Conservation (phyloP, 2,113 vertebrate species). For the Panurus biarmicus region DNA sequence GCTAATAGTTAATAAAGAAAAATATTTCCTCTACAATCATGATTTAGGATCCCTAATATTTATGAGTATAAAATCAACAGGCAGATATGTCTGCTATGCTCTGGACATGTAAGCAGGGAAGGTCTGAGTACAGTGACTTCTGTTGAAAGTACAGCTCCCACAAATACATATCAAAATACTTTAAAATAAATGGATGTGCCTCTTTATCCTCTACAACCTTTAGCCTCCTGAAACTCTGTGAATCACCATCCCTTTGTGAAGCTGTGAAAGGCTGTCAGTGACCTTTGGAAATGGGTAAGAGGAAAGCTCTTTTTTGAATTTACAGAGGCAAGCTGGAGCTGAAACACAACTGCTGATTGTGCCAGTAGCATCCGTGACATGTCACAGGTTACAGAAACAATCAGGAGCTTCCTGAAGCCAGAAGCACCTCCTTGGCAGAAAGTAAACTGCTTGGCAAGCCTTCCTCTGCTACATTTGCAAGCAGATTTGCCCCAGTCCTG, state of each 20-base stretch:
- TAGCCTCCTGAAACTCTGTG: neutral
- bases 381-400: neutral
- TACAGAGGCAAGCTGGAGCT: neutral
- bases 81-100: neutral
- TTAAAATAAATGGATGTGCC: neutral
- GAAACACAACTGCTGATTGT: neutral
- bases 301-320: neutral
- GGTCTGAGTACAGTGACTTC: neutral
- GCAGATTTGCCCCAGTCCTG: neutral
- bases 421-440: neutral
- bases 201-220: neutral
- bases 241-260: neutral
- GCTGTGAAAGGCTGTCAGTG: neutral
- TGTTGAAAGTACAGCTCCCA: neutral
- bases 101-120: neutral
- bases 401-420: neutral
- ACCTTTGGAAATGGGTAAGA: neutral
- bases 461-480: neutral
- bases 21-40: neutral
- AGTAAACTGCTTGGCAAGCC: neutral
- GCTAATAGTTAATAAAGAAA: constrained; percentile 2
- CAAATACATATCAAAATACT: neutral
- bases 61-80: neutral
- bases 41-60: neutral
- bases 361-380: accelerated